These are phyloP conservation scores for Lateolabrax maculatus DNA, from an alignment of 2,797 vertebrate genomes.

Conservation along the genomic window DNA sequence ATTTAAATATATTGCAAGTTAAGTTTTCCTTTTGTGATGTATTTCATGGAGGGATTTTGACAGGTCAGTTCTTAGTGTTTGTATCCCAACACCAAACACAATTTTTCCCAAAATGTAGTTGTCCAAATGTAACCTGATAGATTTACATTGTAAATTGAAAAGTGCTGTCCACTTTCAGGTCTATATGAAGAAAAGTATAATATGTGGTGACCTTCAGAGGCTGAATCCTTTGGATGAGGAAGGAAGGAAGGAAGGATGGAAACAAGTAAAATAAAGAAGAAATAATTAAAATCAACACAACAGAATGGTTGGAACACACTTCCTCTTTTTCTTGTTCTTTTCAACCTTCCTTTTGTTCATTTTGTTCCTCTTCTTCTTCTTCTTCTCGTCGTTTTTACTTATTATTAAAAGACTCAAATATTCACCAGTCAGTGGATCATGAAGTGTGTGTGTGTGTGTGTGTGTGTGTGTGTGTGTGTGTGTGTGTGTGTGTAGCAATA, in stretches of 20 bases:
- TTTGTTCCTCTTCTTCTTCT: neutral
- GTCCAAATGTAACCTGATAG: neutral
- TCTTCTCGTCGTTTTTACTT: neutral
- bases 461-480: constrained; percentile 15
- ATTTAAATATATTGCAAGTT: no score
- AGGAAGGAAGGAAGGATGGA: neutral
- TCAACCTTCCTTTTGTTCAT: neutral
- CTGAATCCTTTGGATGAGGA: neutral
- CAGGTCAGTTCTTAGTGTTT: no score
- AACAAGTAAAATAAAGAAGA: no score
- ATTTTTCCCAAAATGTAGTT: neutral
- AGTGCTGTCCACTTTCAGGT: neutral
- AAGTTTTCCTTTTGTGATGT: no score
- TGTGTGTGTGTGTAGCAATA: constrained; percentile 29
- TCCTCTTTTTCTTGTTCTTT: neutral
- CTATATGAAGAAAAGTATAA: neutral
- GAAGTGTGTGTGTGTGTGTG: constrained; percentile 23
- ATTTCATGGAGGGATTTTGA: no score
- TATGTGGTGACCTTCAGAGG: neutral
- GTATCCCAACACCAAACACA: no score
- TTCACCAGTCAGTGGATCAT: constrained; percentile 33
- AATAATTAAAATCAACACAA: no score
- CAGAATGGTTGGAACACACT: neutral
- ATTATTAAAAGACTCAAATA: constrained; percentile 20
- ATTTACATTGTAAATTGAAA: neutral